These are phyloP conservation scores for Drosophila picticornis DNA, from an alignment of 2,888 invertebrate genomes.

Conservation along the genomic window DNA sequence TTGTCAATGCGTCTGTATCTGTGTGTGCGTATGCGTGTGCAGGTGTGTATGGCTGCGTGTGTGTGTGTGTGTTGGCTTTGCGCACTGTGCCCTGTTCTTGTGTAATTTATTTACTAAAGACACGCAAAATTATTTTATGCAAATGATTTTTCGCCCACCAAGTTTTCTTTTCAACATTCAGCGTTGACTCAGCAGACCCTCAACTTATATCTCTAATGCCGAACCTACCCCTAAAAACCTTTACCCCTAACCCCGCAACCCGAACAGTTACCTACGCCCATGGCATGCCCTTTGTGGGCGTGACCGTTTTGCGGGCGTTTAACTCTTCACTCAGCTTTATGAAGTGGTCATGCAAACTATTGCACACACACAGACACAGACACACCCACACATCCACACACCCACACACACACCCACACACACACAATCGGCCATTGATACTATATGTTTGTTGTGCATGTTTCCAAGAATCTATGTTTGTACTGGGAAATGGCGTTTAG, in stretches of 20 bases:
- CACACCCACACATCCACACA: neutral
- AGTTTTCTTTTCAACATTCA: constrained; percentile 48
- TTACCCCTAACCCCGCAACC: neutral
- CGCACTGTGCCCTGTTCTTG: constrained; percentile 54
- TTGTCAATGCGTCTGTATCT: constrained; percentile 26
- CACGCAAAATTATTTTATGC: constrained; percentile 82
- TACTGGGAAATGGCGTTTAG: constrained; percentile 48
- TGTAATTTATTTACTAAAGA: constrained; percentile 79
- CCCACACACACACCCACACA: neutral
- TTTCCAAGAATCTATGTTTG: neutral
- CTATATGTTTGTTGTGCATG: neutral
- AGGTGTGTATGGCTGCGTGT: constrained; percentile 14
- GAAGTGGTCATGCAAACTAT: constrained; percentile 65
- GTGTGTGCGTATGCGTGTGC: constrained; percentile 13
- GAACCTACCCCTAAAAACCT: constrained; percentile 1
- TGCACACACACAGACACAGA: neutral
- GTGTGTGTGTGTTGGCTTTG: constrained; percentile 33
- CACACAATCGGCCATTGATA: constrained; percentile 16
- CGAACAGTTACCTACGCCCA: neutral
- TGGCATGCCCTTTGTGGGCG: constrained; percentile 53
- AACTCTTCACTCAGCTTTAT: constrained; percentile 68
- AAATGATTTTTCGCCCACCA: constrained; percentile 67
- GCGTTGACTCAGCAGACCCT: constrained; percentile 66
- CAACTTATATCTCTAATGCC: neutral
- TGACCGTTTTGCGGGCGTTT: constrained; percentile 66